These are phyloP conservation scores for Erpornis zantholeuca DNA, from an alignment of 2,113 vertebrate species.

Conservation along the genomic window DNA sequence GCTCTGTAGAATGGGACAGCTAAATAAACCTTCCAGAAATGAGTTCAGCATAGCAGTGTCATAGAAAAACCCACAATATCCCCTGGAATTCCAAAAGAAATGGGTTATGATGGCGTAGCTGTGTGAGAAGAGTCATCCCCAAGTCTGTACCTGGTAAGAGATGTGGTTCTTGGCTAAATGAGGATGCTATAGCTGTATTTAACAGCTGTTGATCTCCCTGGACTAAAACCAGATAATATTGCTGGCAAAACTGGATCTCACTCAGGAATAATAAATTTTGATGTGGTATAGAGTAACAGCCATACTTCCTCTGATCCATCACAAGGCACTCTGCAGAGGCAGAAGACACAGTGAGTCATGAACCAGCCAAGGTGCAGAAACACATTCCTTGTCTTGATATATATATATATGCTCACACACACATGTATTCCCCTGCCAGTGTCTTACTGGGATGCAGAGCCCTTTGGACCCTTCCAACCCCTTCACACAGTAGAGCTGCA, in stretches of 20 bases:
- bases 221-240: not conserved
- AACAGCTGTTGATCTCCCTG: not conserved
- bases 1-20: not conserved
- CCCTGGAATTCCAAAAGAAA: not conserved
- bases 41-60: not conserved
- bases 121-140: not conserved
- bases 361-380: not conserved
- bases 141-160: not conserved
- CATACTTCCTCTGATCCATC: not conserved
- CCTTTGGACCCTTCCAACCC: not conserved
- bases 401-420: too few species aligned
- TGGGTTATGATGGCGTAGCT: not conserved
- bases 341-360: not conserved
- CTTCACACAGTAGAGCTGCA: not conserved
- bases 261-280: not conserved
- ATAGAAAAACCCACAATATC: not conserved
- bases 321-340: not conserved
- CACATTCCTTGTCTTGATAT: not conserved
- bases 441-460: not conserved
- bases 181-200: not conserved
- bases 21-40: not conserved
- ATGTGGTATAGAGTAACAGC: not conserved
- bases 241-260: not conserved
- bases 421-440: not conserved
- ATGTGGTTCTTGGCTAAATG: not conserved